Evolutionary conservation across 2,113 vertebrate species (phyloP).

Genomic region (Eclectus roratus): DNA sequence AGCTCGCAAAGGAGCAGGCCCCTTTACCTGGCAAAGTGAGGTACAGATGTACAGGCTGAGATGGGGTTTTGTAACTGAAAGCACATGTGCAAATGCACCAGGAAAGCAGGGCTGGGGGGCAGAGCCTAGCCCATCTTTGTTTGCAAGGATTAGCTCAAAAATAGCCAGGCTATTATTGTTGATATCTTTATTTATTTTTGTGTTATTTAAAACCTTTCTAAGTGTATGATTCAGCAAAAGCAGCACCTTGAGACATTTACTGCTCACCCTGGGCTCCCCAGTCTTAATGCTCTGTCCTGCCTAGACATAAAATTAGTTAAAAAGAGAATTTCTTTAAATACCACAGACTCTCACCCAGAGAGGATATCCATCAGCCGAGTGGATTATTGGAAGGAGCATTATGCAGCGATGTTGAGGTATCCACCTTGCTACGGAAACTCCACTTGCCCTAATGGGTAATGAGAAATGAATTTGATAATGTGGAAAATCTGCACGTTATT

Average conservation of each 20-base stretch:
- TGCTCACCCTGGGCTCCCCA: neutral
- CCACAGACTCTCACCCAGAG: rapidly evolving
- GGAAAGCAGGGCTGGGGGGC: neutral
- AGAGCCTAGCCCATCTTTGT: neutral
- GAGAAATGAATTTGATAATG: neutral
- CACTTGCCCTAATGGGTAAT: neutral
- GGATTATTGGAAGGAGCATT: neutral
- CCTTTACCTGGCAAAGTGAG: neutral
- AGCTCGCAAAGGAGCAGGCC: neutral
- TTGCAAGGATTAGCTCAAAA: neutral
- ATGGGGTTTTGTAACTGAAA: neutral
- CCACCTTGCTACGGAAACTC: neutral
- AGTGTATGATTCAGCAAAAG: neutral
- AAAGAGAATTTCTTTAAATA: neutral
- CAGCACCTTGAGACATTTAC: neutral
- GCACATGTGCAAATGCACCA: rapidly evolving
- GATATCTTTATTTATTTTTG: neutral
- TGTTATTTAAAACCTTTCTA: neutral
- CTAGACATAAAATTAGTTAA: neutral
- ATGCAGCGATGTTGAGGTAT: rapidly evolving
- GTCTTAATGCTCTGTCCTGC: neutral
- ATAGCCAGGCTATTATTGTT: neutral
- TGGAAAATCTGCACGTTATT: neutral
- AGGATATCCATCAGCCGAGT: rapidly evolving
- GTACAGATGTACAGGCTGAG: too few relatives aligned